Conservation (phyloP, 2,113 vertebrate genomes). For the Tringa solitaria region DNA sequence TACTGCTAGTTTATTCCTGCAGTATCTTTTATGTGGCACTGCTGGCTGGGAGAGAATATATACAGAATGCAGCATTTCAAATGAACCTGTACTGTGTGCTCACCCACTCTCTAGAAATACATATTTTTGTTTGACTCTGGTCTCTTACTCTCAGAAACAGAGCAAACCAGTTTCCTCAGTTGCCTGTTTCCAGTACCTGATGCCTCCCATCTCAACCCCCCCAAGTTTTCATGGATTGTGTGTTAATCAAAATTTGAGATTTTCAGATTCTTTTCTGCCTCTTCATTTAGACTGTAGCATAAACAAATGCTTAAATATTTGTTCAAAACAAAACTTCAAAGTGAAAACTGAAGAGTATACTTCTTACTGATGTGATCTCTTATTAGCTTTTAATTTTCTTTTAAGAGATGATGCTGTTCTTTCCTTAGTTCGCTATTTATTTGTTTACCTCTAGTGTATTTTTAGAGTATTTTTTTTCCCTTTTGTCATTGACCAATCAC, state of each 20-base stretch:
- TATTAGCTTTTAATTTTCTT: neutral
- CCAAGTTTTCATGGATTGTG: neutral
- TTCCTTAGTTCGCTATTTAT: neutral
- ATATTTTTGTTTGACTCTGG: neutral
- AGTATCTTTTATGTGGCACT: neutral
- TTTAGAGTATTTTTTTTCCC: neutral
- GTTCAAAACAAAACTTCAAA: neutral
- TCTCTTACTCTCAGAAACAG: neutral
- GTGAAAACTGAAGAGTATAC: neutral
- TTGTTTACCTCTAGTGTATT: neutral
- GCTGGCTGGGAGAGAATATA: neutral
- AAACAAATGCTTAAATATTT: neutral
- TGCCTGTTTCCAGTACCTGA: neutral
- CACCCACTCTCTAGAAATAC: neutral
- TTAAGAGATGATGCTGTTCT: neutral
- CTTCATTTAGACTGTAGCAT: neutral
- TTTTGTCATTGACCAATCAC: neutral
- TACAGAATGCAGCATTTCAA: neutral
- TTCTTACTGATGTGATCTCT: neutral
- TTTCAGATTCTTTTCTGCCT: neutral
- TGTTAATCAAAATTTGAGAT: neutral
- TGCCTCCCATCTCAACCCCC: fast-evolving
- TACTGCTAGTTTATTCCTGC: neutral
- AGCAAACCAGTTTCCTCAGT: neutral
- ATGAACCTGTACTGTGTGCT: fast-evolving